Evolutionary conservation across 30 jellyfish, hydroid and myxozoan genomes (phyloP), one percentile per base, ranked within the genome.

Genomic region (Cassiopea andromeda): DNA sequence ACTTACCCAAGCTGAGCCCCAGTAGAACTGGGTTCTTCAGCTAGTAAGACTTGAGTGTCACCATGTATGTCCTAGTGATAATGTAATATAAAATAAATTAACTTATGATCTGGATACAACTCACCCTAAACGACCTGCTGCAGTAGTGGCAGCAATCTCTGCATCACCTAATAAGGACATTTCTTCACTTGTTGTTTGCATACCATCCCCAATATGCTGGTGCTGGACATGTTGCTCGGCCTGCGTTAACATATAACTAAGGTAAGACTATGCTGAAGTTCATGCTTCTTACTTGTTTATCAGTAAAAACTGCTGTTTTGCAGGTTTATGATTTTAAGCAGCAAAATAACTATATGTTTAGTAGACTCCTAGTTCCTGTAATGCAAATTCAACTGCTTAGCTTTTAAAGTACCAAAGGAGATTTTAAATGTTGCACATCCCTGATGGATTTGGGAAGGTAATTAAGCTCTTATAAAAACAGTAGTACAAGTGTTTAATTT

Each of bases 1-100:
- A 96, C 99, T 89, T 83, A 96, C 99, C 99, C 99, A 50, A 96
- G 94, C 98, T 96, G 99, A 46, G 98, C 99, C 92, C 95, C 98
- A 77, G 95, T 92, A 77, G 97, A 44, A 50, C 97, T 81, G 79
- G 96, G 96, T 86, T 96, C 99, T 89, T 96, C 98, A 46, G 81
- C 97, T 17, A 96, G 83, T 78, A 90, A 83, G 49, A 94, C 95
- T 85, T 88, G 91, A 18, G 98, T 90, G 78, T 96, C 99, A 59
- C 93, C 94, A 89, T 88, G 75, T 60, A 94, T 80, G 69, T 96
- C 99, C 99, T 96, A 82, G 81, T 81, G 76, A 85, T 79, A 84
- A 85, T 89, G 84, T 73, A 76, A 80, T 89, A 78, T 84, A 48
- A 76, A 83, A 72, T 60, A 54, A 44, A 66, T 68, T 88, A 71